Evolutionary conservation across 1,140 invertebrate genomes (phyloP), one percentile per base, ranked within the genome.

Genomic region (Rhopalosiphum maidis): DNA sequence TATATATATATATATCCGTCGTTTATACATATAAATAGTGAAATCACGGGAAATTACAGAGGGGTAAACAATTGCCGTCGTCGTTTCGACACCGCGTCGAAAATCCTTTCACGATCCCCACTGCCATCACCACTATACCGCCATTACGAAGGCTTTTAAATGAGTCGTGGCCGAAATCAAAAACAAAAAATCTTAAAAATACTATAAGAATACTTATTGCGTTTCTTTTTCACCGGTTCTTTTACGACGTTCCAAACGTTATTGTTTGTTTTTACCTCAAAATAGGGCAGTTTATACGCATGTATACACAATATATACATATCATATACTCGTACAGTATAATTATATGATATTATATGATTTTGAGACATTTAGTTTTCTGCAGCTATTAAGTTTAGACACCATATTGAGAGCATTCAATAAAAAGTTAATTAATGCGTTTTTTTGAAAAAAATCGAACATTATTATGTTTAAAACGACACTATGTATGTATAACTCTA

Each of bases 31-130:
- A 77, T n/a, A 77, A 18, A 77, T 77, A 77, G 30, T n/a, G 60
- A 77, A 51, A 77, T 77, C 60, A 77, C 60, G 30, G 60, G 60
- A n/a, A 77, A 77, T 77, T n/a, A n/a, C 60, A n/a, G n/a, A n/a
- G n/a, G 60, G 60, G 60, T n/a, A 77, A 77, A 77, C n/a, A 77
- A 77, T 77, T n/a, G 60, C 15, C 60, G 30, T n/a, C 60, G 60
- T 15, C n/a, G n/a, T 77, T 77, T 77, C 60, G n/a, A 77, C 60
- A 77, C 30, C 15, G 30, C 60, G 15, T 77, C 30, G 60, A 77
- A 77, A 77, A 77, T 77, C 60, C 60, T 77, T n/a, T 77, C 60
- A 77, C 60, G 60, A 77, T n/a, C n/a, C n/a, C 18, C 60, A n/a
- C 15, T 18, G 60, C 30, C 60, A n/a, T n/a, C 60, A 18, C 60